These are phyloP conservation scores for Epistrophe grossulariae DNA, from an alignment of 2,888 invertebrate genomes.

Conservation along the genomic window DNA sequence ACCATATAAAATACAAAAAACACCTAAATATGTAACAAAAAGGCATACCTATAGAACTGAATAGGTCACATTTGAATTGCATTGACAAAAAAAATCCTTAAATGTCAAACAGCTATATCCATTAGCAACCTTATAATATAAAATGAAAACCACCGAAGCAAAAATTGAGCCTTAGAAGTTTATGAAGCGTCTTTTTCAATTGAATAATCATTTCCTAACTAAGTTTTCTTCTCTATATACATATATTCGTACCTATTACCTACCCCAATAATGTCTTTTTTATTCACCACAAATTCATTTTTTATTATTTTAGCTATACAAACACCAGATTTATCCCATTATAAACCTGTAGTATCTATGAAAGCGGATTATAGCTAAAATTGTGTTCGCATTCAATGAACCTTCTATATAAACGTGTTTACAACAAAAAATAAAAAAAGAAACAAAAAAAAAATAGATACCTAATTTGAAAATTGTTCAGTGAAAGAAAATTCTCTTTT, in stretches of 20 bases:
- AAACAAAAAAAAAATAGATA: not conserved
- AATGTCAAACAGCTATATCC: not conserved
- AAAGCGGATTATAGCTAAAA: slow-evolving; percentile 28
- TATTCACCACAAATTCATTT: slow-evolving; percentile 12
- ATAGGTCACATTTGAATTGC: not conserved
- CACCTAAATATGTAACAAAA: too few relatives aligned
- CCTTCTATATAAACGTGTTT: slow-evolving; percentile 18
- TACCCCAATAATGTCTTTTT: slow-evolving; percentile 24
- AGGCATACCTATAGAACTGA: too few relatives aligned
- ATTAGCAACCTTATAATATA: not conserved
- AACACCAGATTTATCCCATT: slow-evolving; percentile 21
- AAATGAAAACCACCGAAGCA: slow-evolving; percentile 2
- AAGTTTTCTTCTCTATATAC: not conserved
- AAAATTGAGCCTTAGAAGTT: slow-evolving; percentile 23
- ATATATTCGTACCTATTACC: too few relatives aligned
- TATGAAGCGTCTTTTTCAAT: slow-evolving; percentile 39
- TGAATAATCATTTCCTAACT: slow-evolving; percentile 34
- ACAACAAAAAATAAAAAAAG: not conserved
- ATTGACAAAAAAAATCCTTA: not conserved
- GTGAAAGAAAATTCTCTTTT: slow-evolving; percentile 37
- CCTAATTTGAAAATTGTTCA: slow-evolving; percentile 51
- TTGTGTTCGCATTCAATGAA: slow-evolving; percentile 42
- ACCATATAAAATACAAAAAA: too few relatives aligned
- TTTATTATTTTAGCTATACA: slow-evolving; percentile 17
- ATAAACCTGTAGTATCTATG: not conserved